These are phyloP conservation scores for Abrostola triplasia DNA, from an alignment of 2,888 invertebrate species.

Conservation along the genomic window DNA sequence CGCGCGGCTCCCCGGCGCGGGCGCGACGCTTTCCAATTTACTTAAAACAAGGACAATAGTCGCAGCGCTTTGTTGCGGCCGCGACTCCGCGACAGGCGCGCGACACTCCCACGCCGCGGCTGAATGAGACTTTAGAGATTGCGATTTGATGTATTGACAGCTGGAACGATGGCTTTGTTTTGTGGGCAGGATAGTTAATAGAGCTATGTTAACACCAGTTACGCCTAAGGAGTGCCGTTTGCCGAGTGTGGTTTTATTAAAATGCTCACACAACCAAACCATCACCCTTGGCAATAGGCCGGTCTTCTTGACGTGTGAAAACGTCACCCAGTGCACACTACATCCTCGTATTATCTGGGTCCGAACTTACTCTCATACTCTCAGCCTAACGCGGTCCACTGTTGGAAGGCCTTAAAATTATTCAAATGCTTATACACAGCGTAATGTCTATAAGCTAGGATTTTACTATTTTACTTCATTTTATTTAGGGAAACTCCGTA, in stretches of 20 bases:
- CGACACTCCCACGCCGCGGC: constrained; percentile 42
- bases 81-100: constrained; percentile 29
- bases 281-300: no score
- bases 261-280: no score
- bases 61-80: constrained; percentile 58
- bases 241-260: not conserved
- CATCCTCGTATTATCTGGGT: no score
- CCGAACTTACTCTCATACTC: no score
- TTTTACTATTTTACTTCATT: no score
- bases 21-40: constrained; percentile 74
- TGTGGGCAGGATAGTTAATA: constrained; percentile 11
- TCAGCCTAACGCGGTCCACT: no score
- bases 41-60: constrained; percentile 77
- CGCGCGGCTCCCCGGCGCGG: constrained; percentile 30
- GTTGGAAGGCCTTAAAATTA: no score
- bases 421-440: no score
- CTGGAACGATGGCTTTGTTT: constrained; percentile 10
- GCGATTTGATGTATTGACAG: constrained; percentile 17
- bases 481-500: no score
- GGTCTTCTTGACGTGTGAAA: no score
- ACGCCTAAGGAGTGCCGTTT: not conserved
- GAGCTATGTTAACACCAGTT: not conserved
- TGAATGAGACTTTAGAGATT: constrained; percentile 25
- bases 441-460: no score
- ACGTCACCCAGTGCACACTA: no score